Evolutionary conservation across 2,797 vertebrate species (phyloP), one percentile per base, ranked within the genome.

Genomic region (Geotrypetes seraphini): DNA sequence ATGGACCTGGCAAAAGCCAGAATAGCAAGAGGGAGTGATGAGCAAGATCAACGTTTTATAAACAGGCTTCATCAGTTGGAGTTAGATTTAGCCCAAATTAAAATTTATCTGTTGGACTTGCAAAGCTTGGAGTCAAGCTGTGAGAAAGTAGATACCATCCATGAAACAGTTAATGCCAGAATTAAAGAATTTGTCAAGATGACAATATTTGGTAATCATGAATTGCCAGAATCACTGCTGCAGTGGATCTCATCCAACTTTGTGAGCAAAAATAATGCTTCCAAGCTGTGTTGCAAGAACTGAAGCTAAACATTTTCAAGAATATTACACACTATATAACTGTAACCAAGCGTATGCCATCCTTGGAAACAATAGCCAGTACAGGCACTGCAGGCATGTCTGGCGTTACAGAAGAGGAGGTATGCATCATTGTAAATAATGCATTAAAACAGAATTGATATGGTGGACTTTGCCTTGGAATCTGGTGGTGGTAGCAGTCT

Each of bases 251-350:
- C 73, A 0, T 74, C 81, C 31, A 81, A 39, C 27, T 93, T 79
- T 12, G 79, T 91, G 16, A 85, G 70, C 50, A 73, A 52, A 39
- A 57, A 32, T 0, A 72, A n/a, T n/a, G 82, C 31, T 58, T 97
- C 36, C 83, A 82, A 47, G 50, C 14, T 33, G 49, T 71, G 6
- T 63, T 98, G 21, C 52, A 11, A 9, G 57, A 78, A 4, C 44
- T 96, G 13, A 87, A 97, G 72, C 39, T 57, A 31, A 59, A 57
- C 26, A 73, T 98, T 39, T 72, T 93, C 26, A 73, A 60, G 62
- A 90, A 89, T 18, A 19, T 96, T 33, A 78, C 75, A 12, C 50
- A 49, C 26, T 72, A 82, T 26, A 34, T 79, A 28, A 62, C 80
- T 17, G 48, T 68, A 12, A 80, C 60, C 16, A 69, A 57, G 12